A percentile compares a stretch with the other conserved stretches of the same genome.
phyloP scores from a whole-genome alignment of 2,888 invertebrate genomes.

The Noctua pronuba region DNA sequence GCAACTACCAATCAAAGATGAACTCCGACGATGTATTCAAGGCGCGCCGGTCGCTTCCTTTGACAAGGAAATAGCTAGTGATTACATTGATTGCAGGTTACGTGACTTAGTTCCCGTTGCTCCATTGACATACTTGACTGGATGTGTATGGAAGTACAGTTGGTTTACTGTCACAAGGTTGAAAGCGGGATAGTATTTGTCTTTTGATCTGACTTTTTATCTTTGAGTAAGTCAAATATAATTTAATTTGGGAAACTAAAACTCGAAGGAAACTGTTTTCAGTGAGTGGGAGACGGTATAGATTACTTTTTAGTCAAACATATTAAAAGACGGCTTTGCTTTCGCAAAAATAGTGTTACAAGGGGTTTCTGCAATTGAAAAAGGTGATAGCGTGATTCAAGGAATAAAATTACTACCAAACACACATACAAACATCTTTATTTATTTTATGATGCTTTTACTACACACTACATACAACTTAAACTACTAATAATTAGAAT shows the following conservation, averaged over 20 bases:
- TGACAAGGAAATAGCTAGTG: conserved; percentile 60
- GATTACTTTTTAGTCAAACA: neutral
- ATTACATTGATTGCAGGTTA: conserved; percentile 64
- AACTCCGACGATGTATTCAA: conserved; percentile 17
- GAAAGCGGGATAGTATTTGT: neutral
- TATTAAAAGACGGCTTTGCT: neutral
- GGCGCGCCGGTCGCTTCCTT: conserved; percentile 44
- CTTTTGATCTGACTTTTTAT: conserved; percentile 1
- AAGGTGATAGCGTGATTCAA: neutral
- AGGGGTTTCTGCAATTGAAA: neutral
- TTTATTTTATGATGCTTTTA: neutral
- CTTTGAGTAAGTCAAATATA: conserved; percentile 16
- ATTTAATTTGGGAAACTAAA: conserved; percentile 29
- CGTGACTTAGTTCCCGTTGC: conserved; percentile 36
- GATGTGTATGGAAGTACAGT: conserved; percentile 14
- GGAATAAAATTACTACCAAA: conserved; percentile 13
- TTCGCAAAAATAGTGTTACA: neutral
- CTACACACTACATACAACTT: conserved; percentile 40
- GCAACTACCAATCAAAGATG: conserved; percentile 20
- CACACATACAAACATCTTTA: neutral
- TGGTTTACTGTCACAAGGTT: neutral
- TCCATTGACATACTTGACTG: conserved; percentile 25
- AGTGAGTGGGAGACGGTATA: neutral
- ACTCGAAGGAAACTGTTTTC: neutral
- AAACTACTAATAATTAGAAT: conserved; percentile 73